Conservation (phyloP, 2,888 invertebrate genomes). For the Dasypogon diadema region DNA sequence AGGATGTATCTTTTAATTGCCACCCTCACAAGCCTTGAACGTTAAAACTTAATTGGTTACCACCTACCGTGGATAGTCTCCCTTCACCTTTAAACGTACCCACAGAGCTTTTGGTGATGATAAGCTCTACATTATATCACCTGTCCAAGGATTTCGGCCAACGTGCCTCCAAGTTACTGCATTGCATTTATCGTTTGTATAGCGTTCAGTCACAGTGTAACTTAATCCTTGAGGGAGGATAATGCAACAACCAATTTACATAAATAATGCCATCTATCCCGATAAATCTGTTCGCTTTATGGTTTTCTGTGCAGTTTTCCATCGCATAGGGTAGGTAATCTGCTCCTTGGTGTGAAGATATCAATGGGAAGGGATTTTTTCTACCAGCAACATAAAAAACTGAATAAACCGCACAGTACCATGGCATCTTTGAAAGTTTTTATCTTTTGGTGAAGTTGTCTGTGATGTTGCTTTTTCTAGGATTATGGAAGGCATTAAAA, state of each 20-base stretch:
- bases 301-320: neutral
- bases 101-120: slow-evolving; percentile 5
- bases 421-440: neutral
- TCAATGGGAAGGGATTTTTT: neutral
- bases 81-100: neutral
- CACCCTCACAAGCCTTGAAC: neutral
- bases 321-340: neutral
- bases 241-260: slow-evolving; percentile 38
- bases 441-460: neutral
- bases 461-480: neutral
- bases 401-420: neutral
- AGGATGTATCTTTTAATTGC: slow-evolving; percentile 32
- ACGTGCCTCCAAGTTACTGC: neutral
- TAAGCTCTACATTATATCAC: slow-evolving; percentile 41
- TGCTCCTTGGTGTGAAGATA: neutral
- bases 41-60: neutral
- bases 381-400: neutral
- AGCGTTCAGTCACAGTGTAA: slow-evolving; percentile 20
- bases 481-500: neutral
- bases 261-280: slow-evolving; percentile 35
- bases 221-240: slow-evolving; percentile 22
- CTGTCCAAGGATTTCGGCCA: slow-evolving; percentile 8
- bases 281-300: slow-evolving; percentile 10
- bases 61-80: neutral
- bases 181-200: slow-evolving; percentile 38